Evolutionary conservation across 1,140 invertebrate genomes (phyloP), one percentile per base, ranked within the genome.

Genomic region (Lasioglossum albipes): DNA sequence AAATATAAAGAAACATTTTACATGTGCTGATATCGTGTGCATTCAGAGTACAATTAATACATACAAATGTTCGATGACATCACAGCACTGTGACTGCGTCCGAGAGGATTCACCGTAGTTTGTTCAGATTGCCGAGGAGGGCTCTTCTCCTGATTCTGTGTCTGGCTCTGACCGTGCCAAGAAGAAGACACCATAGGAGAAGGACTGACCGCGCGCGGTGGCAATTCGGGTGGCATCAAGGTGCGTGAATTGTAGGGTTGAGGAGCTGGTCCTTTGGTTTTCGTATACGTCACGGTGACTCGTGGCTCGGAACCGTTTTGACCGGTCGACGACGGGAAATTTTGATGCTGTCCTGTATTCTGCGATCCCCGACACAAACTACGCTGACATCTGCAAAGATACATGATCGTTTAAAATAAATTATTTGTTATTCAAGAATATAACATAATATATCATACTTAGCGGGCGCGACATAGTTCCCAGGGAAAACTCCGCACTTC

Each of bases 401-500:
- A 72, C 18, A 57, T 18, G 62, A 13, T 64, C n/a, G 42, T 27
- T 49, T 81, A 72, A 27, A 27, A 27, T 27, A 27, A 27, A 27
- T 36, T 36, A 36, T 3, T 36, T 5, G 36, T 36, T 36, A 36
- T 36, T 36, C 36, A 36, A 3, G 3, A 36, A 36, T 36, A 36
- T 36, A 5, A 36, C 36, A 36, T 36, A 36, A 36, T 36, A 20
- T 22, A n/a, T 59, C 92, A 88, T 92, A 95, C 95, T 95, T 96
- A 71, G 95, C 95, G 62, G 96, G 95, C 69, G 96, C 95, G 12
- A 99, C 97, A 94, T 99, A 99, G 94, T 99, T 99, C 69, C 98
- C 98, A 22, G 98, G 98, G 94, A 99, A 99, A 65, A 99, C 98
- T 7, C 98, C 98, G 85, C 96, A 96, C 85, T 97, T 96, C 88